phyloP scores from a whole-genome alignment of 2,113 vertebrate genomes.

The Sterna hirundo region DNA sequence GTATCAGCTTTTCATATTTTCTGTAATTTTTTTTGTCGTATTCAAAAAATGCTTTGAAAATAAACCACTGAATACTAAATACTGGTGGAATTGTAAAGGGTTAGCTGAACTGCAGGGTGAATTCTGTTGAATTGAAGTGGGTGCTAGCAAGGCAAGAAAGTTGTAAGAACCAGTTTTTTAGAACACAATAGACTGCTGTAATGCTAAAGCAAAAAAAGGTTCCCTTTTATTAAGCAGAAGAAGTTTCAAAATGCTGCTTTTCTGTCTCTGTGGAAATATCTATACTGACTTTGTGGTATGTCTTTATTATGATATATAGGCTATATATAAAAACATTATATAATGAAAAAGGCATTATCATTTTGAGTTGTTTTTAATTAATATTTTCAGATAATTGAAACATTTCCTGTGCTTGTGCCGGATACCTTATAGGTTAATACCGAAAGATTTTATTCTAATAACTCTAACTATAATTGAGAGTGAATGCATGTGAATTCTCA shows the following conservation, averaged over 20 bases:
- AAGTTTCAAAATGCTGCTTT: background rate
- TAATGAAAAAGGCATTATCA: background rate
- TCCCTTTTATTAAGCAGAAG: background rate
- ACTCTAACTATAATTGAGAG: background rate
- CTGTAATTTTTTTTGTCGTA: background rate
- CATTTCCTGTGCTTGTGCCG: background rate
- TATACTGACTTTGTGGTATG: background rate
- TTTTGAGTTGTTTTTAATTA: background rate
- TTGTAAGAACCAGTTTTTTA: background rate
- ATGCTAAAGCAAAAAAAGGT: background rate
- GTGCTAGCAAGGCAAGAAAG: background rate
- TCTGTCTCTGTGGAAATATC: background rate
- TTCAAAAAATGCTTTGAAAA: background rate
- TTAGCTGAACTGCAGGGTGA: background rate
- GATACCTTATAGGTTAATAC: background rate
- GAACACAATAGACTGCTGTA: background rate
- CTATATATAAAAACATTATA: background rate
- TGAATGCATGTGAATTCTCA: slow-evolving; percentile 16
- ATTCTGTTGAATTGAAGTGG: background rate
- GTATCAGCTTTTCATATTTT: background rate
- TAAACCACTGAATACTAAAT: background rate
- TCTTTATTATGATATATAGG: background rate
- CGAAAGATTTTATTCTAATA: slow-evolving; percentile 21
- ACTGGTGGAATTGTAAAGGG: background rate
- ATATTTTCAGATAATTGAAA: background rate